phyloP scores from a whole-genome alignment of 2,113 vertebrate genomes.

The Rhynchomys soricoides region DNA sequence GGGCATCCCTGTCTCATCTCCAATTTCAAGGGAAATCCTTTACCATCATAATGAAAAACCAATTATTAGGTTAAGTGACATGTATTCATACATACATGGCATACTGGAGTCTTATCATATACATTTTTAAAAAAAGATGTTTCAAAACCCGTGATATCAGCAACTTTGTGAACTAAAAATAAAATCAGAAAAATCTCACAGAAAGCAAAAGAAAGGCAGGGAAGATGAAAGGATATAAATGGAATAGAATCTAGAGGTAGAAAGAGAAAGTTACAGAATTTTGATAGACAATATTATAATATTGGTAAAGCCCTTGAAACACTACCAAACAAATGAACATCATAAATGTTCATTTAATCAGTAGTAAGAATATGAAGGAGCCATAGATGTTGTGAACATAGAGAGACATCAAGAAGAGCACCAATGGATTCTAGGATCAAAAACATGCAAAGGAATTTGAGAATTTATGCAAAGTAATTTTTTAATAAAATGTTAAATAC shows the following conservation, averaged over 20 bases:
- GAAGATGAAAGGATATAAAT: background rate
- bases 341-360: background rate
- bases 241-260: background rate
- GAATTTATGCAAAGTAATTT: background rate
- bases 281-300: background rate
- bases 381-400: background rate
- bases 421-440: background rate
- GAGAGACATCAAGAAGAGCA: background rate
- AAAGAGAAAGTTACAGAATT: background rate
- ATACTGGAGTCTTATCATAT: background rate
- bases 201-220: background rate
- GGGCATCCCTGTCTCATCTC: background rate
- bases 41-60: background rate
- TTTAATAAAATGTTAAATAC: background rate
- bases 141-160: background rate
- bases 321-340: background rate
- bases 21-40: background rate
- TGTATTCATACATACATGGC: background rate
- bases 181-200: background rate
- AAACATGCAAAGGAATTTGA: background rate
- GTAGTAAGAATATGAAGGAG: background rate
- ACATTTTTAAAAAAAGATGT: background rate
- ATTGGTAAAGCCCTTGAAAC: background rate
- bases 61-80: background rate
- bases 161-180: background rate